Conservation (phyloP, 2,888 invertebrate genomes). For the Drosophila hawaiiensis region DNA sequence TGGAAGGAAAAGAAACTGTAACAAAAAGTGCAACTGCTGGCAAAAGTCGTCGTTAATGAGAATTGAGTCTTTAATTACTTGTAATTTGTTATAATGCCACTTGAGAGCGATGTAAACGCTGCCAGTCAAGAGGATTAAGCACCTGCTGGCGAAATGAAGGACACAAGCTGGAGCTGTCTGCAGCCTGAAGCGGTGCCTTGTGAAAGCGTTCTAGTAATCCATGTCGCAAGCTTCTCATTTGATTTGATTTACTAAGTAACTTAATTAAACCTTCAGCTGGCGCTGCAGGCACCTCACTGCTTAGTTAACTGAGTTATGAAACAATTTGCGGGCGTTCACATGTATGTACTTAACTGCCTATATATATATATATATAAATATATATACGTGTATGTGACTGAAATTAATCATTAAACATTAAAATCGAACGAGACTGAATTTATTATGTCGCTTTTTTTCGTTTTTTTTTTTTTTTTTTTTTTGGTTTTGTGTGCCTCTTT, state of each 20-base stretch:
- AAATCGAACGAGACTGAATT: constrained; percentile 59
- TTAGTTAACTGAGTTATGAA: constrained; percentile 75
- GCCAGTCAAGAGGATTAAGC: constrained; percentile 56
- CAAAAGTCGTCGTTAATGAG: constrained; percentile 55
- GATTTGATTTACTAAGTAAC: constrained; percentile 76
- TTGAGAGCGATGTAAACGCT: constrained; percentile 63
- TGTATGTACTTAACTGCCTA: background rate
- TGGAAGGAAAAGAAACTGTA: constrained; percentile 2
- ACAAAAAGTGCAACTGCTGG: constrained; percentile 30
- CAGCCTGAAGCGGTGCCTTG: background rate
- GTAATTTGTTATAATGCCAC: constrained; percentile 81
- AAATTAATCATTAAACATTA: constrained; percentile 70
- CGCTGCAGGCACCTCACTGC: constrained; percentile 33
- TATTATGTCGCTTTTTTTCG: constrained; percentile 5
- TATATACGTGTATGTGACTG: constrained; percentile 13
- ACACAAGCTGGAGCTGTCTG: constrained; percentile 2
- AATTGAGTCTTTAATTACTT: constrained; percentile 74
- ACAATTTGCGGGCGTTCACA: constrained; percentile 55
- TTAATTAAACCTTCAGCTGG: constrained; percentile 75
- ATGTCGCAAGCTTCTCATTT: constrained; percentile 68
- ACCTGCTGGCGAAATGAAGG: constrained; percentile 16
- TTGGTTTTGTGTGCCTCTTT: constrained; percentile 11
- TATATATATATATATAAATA: constrained; percentile 6
- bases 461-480: background rate
- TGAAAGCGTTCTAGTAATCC: constrained; percentile 43